A percentile compares a stretch with the other conserved stretches of the same genome.
These are phyloP conservation scores for Diorhabda sublineata DNA, from an alignment of 1,140 invertebrate species.

Conservation along the genomic window DNA sequence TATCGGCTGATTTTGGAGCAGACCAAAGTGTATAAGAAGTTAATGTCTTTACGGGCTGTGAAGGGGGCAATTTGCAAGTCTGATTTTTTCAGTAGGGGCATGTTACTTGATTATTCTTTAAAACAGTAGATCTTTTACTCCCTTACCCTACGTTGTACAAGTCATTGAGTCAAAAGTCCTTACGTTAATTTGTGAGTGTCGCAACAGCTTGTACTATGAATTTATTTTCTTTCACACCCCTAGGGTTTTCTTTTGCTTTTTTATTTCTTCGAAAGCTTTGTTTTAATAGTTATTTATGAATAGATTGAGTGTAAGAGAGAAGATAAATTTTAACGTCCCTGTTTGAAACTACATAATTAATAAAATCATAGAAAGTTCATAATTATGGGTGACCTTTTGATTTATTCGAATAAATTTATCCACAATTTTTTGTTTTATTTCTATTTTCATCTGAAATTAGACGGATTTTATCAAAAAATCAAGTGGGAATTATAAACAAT, in stretches of 20 bases:
- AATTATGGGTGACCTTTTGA: no score
- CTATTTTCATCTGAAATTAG: no score
- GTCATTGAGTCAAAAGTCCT: constrained; percentile 44
- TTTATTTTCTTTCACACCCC: constrained; percentile 34
- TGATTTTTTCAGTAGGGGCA: constrained; percentile 43
- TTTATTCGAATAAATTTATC: no score
- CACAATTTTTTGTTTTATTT: no score
- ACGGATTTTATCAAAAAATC: no score
- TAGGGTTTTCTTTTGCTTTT: constrained; percentile 1
- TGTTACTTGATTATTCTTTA: constrained; percentile 46
- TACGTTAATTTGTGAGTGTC: constrained; percentile 43
- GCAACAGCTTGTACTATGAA: constrained; percentile 42
- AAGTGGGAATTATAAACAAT: no score
- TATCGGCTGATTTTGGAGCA: constrained; percentile 22
- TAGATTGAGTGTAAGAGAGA: background rate
- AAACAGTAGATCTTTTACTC: constrained; percentile 42
- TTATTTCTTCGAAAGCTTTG: constrained; percentile 6
- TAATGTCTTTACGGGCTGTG: constrained; percentile 47
- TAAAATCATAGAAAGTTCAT: no score
- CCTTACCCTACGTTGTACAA: constrained; percentile 37
- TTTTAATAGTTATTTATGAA: constrained; percentile 31
- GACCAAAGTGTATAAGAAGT: constrained; percentile 41
- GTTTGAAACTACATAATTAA: no score
- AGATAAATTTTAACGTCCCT: no score
- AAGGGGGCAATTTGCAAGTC: constrained; percentile 48